Conservation (phyloP, 2,113 vertebrate genomes). For the Myrmecophaga tridactyla region DNA sequence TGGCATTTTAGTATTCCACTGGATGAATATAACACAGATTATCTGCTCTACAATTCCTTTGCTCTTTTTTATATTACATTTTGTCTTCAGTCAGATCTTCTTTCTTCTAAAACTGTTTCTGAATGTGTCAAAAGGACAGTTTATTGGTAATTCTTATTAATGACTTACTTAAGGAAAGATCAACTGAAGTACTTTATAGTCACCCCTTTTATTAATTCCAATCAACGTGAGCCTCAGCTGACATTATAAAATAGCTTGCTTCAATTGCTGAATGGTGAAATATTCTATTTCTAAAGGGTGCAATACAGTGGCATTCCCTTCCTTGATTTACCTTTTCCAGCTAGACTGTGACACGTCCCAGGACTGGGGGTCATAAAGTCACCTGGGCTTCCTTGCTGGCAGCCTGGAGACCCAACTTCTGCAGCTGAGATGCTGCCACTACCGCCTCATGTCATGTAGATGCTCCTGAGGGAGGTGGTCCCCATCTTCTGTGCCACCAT, state of each 20-base stretch:
- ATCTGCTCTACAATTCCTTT: neutral
- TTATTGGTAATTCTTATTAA: neutral
- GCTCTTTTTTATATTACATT: neutral
- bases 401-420: neutral
- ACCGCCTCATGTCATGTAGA: neutral
- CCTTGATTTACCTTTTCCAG: neutral
- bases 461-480: neutral
- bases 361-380: neutral
- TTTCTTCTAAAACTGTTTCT: slow-evolving; percentile 29
- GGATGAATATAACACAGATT: neutral
- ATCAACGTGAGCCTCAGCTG: neutral
- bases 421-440: neutral
- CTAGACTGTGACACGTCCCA: neutral
- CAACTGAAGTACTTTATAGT: neutral
- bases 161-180: slow-evolving; percentile 12
- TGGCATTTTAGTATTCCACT: too few relatives aligned
- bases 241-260: neutral
- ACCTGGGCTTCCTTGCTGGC: neutral
- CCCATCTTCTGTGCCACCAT: neutral
- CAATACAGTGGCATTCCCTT: neutral
- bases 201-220: neutral
- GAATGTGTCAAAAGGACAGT: neutral
- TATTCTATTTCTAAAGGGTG: neutral
- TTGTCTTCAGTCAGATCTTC: neutral
- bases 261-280: neutral